These are phyloP conservation scores for Penelope pileata DNA, from an alignment of 2,113 vertebrate genomes.

Conservation along the genomic window DNA sequence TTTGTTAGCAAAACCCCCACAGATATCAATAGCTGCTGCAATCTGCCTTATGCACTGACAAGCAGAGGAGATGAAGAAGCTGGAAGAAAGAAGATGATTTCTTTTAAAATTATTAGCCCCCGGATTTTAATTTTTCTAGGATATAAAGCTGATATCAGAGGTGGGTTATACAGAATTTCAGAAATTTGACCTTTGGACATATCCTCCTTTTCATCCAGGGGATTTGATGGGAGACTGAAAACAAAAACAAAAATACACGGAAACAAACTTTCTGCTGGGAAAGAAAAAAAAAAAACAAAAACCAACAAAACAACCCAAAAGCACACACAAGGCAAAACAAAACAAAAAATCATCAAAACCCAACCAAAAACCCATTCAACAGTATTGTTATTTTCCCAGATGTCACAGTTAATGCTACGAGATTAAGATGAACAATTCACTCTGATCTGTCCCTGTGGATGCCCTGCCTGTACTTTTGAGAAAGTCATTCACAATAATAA, in stretches of 20 bases:
- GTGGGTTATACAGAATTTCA: neutral
- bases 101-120: neutral
- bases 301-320: neutral
- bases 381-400: neutral
- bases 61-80: neutral
- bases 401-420: conserved; percentile 20
- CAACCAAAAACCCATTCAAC: neutral
- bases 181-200: neutral
- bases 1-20: neutral
- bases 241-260: neutral
- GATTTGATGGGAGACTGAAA: neutral
- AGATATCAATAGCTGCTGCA: neutral
- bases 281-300: neutral
- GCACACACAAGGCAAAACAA: neutral
- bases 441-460: conserved; percentile 1
- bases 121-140: neutral
- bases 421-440: neutral
- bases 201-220: neutral
- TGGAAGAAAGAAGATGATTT: neutral
- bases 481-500: conserved; percentile 2
- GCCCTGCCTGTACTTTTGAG: neutral
- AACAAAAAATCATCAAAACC: neutral
- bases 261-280: neutral
- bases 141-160: neutral
- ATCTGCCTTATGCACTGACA: neutral